Percentiles rank a stretch among this genome's conserved stretches.
phyloP scores from a whole-genome alignment of 2,888 invertebrate species.

The Globia sparganii region DNA sequence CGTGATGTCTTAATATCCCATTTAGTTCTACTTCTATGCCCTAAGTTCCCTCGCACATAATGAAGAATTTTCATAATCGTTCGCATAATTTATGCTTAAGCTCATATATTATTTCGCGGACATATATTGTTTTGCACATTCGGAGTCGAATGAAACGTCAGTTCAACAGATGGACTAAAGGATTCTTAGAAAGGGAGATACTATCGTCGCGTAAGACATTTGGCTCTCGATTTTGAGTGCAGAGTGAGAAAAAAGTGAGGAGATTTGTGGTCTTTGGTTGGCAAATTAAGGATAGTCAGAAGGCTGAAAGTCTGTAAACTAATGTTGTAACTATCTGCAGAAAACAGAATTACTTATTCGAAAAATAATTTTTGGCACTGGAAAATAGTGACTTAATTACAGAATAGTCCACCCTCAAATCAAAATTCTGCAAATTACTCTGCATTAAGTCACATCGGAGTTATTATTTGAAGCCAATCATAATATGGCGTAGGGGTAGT shows the following conservation, averaged over 20 bases:
- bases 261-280: not conserved
- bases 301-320: too few species aligned
- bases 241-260: not conserved
- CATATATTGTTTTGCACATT: constrained; percentile 60
- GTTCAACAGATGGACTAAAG: constrained; percentile 52
- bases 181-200: constrained; percentile 48
- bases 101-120: constrained; percentile 49
- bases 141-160: constrained; percentile 60
- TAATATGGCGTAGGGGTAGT: not conserved
- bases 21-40: not conserved
- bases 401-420: not conserved
- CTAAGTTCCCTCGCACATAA: not conserved
- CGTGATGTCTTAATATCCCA: not conserved
- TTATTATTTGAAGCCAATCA: not conserved
- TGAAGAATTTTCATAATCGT: constrained; percentile 54
- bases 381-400: not conserved
- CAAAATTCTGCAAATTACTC: not conserved
- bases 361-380: not conserved
- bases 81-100: constrained; percentile 45
- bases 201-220: constrained; percentile 25
- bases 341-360: not conserved
- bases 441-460: not conserved
- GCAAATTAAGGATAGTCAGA: not conserved
- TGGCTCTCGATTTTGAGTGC: not conserved
- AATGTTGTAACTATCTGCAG: not conserved